Conservation (phyloP, 2,113 vertebrate species). For the Ceyx melanurus region DNA sequence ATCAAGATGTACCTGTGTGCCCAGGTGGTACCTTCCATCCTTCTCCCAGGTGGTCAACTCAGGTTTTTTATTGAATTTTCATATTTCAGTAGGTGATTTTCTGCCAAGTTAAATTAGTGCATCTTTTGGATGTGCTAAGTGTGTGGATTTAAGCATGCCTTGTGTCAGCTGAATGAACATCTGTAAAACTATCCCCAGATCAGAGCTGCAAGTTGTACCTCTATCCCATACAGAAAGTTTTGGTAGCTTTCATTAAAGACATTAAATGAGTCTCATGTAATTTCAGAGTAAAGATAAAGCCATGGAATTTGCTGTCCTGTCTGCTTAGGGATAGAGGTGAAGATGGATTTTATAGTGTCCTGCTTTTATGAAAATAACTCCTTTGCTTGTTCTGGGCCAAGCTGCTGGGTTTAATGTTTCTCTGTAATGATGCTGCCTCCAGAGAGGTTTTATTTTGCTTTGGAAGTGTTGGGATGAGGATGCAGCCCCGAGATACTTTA, state of each 20-base stretch:
- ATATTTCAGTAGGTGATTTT: neutral
- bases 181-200: neutral
- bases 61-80: neutral
- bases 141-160: neutral
- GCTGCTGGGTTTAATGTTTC: neutral
- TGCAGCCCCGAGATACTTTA: conserved; percentile 9
- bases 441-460: conserved; percentile 43
- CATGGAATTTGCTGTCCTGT: accelerated
- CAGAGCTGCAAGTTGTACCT: neutral
- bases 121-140: no score
- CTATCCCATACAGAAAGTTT: neutral
- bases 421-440: neutral
- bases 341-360: neutral
- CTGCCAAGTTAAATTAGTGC: neutral
- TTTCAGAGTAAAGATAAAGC: neutral
- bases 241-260: neutral
- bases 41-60: neutral
- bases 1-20: neutral
- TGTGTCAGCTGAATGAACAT: neutral
- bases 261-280: neutral
- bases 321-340: neutral
- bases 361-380: neutral
- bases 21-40: neutral
- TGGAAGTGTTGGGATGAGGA: conserved; percentile 17
- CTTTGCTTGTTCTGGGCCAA: neutral